These are phyloP conservation scores for Meloe dianella DNA, from an alignment of 2,888 invertebrate species.

Conservation along the genomic window DNA sequence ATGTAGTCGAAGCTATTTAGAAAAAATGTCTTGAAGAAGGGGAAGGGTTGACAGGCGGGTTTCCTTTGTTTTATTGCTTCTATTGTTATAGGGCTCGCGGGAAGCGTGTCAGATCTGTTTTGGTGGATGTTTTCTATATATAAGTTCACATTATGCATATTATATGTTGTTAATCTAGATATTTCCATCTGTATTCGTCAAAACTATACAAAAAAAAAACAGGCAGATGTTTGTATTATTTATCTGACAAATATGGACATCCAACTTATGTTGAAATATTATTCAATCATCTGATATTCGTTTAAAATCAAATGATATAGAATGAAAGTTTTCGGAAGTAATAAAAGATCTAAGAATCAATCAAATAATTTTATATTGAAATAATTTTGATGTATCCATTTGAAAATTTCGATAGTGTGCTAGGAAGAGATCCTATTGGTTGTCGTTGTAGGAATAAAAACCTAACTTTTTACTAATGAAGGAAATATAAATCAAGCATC, in stretches of 20 bases:
- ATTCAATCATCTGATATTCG: neutral
- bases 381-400: neutral
- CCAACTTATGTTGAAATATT: neutral
- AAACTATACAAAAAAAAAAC: neutral
- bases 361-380: neutral
- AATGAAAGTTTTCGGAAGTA: neutral
- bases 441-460: neutral
- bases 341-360: neutral
- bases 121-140: neutral
- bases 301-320: too few relatives aligned
- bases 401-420: neutral
- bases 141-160: neutral
- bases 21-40: constrained; percentile 11
- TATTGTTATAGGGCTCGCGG: neutral
- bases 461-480: constrained; percentile 22
- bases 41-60: constrained; percentile 2
- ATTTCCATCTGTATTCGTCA: neutral
- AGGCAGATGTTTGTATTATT: neutral
- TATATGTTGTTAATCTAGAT: neutral
- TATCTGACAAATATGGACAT: neutral
- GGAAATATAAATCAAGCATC: constrained; percentile 30
- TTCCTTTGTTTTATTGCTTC: neutral
- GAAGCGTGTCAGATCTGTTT: neutral
- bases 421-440: neutral
- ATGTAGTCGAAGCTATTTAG: neutral